Percentiles rank a stretch among this genome's conserved stretches.
Conservation (phyloP, 2,113 vertebrate species). For the Alexandromys fortis region DNA sequence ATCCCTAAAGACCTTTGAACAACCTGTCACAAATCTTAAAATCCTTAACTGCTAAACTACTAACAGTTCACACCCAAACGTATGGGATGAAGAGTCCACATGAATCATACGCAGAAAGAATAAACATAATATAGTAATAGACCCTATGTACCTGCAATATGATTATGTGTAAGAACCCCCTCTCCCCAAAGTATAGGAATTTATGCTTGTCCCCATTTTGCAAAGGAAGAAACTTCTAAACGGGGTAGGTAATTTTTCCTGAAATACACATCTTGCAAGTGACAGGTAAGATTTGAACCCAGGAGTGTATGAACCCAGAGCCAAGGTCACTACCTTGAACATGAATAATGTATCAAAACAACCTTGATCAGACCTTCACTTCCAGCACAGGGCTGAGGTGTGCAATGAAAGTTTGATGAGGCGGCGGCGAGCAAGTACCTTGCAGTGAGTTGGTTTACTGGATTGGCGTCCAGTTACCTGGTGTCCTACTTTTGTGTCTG, state of each 20-base stretch:
- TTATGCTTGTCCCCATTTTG: neutral
- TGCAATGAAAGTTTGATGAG: slow-evolving; percentile 60
- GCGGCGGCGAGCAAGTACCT: neutral
- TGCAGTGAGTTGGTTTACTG: slow-evolving; percentile 62
- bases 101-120: neutral
- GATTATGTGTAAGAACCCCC: neutral
- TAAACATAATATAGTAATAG: neutral
- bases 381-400: neutral
- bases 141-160: neutral
- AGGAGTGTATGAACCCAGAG: neutral
- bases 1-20: neutral
- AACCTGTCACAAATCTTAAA: neutral
- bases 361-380: neutral
- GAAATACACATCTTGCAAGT: neutral
- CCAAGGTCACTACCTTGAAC: neutral
- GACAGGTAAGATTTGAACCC: slow-evolving; percentile 42
- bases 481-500: neutral
- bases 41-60: neutral
- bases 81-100: neutral
- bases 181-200: neutral
- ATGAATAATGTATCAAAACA: neutral
- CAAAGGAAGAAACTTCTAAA: slow-evolving; percentile 1
- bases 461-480: slow-evolving; percentile 55
- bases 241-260: neutral
- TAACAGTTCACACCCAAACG: neutral